Percentiles rank a stretch among this genome's conserved stretches.
Conservation (phyloP, 2,113 vertebrate genomes). For the Grammomys surdaster region DNA sequence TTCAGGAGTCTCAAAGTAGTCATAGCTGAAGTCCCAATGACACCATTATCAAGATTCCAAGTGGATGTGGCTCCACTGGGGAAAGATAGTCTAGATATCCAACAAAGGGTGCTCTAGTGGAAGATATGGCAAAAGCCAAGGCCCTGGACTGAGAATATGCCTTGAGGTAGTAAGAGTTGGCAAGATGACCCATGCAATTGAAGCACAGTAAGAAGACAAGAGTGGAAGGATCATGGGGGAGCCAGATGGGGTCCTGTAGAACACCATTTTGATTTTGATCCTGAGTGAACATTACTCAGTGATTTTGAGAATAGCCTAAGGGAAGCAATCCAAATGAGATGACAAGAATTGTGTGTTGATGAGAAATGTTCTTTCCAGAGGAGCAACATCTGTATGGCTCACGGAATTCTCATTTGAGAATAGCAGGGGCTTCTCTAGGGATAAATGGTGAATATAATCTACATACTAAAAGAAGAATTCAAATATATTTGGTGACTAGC, state of each 20-base stretch:
- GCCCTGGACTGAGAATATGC: neutral
- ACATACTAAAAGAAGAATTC: neutral
- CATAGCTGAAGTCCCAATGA: neutral
- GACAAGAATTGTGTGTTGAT: neutral
- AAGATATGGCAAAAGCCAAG: neutral
- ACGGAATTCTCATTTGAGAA: neutral
- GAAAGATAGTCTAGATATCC: neutral
- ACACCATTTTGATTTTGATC: neutral
- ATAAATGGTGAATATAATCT: neutral
- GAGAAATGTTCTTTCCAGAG: neutral
- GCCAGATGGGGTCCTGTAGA: neutral
- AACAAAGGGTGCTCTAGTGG: neutral
- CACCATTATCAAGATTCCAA: neutral
- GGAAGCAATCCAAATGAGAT: neutral
- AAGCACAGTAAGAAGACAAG: neutral
- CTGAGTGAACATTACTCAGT: neutral
- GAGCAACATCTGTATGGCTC: neutral
- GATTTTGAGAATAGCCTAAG: neutral
- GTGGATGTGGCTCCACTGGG: neutral
- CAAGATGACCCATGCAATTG: neutral
- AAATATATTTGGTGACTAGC: neutral
- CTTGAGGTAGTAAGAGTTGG: neutral
- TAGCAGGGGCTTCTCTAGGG: neutral
- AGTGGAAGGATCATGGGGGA: neutral
- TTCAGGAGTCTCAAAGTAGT: neutral